phyloP scores from a whole-genome alignment of 2,113 vertebrate species.

The Pelecanoides urinatrix region DNA sequence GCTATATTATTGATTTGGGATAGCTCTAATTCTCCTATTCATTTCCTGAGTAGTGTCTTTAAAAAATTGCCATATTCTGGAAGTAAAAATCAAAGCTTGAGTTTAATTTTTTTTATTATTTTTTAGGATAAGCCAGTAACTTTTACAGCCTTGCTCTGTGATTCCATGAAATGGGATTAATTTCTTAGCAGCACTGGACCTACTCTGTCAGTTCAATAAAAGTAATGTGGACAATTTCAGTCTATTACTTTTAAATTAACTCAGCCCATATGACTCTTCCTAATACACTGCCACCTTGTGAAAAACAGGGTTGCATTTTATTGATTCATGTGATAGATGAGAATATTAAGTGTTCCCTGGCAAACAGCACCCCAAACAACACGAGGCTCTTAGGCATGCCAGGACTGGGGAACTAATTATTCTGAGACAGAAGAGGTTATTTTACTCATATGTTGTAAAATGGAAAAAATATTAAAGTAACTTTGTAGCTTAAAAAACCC shows the following conservation, averaged over 20 bases:
- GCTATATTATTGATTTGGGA: background rate
- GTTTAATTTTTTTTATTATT: background rate
- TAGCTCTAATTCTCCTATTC: background rate
- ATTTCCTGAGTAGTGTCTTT: background rate
- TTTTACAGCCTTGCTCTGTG: slow-evolving; percentile 2
- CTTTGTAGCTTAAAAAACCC: background rate
- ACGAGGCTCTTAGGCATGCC: background rate
- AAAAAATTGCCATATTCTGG: background rate
- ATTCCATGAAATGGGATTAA: slow-evolving; percentile 12
- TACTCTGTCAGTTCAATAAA: slow-evolving; percentile 57
- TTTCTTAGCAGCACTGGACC: slow-evolving; percentile 6
- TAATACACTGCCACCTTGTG: slow-evolving; percentile 52
- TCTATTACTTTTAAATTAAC: slow-evolving; percentile 76
- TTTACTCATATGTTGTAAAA: background rate
- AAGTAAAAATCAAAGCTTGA: background rate
- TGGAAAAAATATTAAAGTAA: background rate
- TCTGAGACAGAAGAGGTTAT: background rate
- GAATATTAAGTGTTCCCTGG: slow-evolving; percentile 56
- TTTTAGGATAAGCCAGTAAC: slow-evolving; percentile 26
- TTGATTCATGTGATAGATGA: slow-evolving; percentile 66
- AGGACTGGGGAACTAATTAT: slow-evolving; percentile 38
- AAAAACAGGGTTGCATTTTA: slow-evolving; percentile 28
- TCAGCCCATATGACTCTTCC: slow-evolving; percentile 56
- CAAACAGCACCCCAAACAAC: slow-evolving; percentile 37
- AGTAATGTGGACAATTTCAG: slow-evolving; percentile 62